phyloP scores from a whole-genome alignment of 2,888 invertebrate genomes.

The Drosophila nigritarsus region DNA sequence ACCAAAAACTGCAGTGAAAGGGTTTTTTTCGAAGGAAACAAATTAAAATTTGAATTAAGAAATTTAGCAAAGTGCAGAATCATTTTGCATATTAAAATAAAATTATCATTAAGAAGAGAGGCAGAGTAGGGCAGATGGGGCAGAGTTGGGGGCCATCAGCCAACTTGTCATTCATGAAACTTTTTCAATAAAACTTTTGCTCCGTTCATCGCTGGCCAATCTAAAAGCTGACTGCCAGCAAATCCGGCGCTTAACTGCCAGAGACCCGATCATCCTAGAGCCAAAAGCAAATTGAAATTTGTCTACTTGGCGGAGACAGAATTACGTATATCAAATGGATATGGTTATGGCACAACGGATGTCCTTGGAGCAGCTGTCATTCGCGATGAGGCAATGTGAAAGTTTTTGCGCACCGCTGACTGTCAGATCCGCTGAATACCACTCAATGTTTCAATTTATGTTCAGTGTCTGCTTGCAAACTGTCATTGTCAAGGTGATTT shows the following conservation, averaged over 20 bases:
- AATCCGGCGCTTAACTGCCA: conserved; percentile 50
- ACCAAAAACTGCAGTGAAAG: too few relatives aligned
- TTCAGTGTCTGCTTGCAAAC: conserved; percentile 20
- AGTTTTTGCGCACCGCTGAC: conserved; percentile 32
- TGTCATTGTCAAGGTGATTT: conserved; percentile 46
- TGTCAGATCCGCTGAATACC: conserved; percentile 29
- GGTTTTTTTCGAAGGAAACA: not conserved
- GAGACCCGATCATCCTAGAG: conserved; percentile 41
- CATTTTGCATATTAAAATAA: conserved; percentile 22
- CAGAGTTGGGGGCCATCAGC: conserved; percentile 22
- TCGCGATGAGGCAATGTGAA: conserved; percentile 23
- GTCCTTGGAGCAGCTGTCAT: conserved; percentile 9
- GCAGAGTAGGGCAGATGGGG: not conserved
- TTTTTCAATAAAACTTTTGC: conserved; percentile 78
- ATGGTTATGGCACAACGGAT: conserved; percentile 7
- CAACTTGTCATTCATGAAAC: conserved; percentile 76
- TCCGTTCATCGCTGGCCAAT: conserved; percentile 38
- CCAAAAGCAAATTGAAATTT: conserved; percentile 37
- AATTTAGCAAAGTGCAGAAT: conserved; percentile 22
- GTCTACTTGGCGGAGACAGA: conserved; percentile 9
- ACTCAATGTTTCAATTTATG: conserved; percentile 42
- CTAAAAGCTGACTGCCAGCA: conserved; percentile 42
- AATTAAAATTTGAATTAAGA: not conserved
- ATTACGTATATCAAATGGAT: conserved; percentile 11
- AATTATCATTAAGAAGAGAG: not conserved